Conservation (phyloP, 2,888 invertebrate species). For the Athalia circularis region DNA sequence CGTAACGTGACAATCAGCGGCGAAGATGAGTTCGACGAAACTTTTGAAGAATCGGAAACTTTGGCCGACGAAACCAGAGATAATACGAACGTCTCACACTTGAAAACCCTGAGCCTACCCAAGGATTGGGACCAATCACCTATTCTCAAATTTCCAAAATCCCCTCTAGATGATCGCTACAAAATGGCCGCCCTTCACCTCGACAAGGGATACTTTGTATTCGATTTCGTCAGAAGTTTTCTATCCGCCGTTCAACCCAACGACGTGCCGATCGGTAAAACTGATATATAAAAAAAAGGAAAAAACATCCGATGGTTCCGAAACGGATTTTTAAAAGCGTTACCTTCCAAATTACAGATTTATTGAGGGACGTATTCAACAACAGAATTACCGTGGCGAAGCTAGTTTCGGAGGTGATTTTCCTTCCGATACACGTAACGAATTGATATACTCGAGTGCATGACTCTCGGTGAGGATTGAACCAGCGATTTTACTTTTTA, state of each 20-base stretch:
- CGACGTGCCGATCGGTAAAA: conserved; percentile 81
- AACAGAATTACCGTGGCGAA: conserved; percentile 68
- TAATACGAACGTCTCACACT: conserved; percentile 63
- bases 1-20: conserved; percentile 41
- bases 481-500: conserved; percentile 70
- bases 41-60: conserved; percentile 43
- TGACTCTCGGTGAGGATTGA: not conserved
- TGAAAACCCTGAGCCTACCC: conserved; percentile 59
- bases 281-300: not conserved
- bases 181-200: conserved; percentile 76
- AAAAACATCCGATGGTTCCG: not conserved
- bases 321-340: conserved; percentile 15
- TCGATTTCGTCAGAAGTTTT: conserved; percentile 79
- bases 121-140: conserved; percentile 61
- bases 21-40: conserved; percentile 49
- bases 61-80: conserved; percentile 47
- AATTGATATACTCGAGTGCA: not conserved
- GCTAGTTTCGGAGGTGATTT: conserved; percentile 70
- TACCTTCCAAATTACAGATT: conserved; percentile 63
- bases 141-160: conserved; percentile 67
- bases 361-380: conserved; percentile 71
- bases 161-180: conserved; percentile 61
- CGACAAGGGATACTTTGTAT: conserved; percentile 79
- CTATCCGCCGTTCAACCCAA: conserved; percentile 80
- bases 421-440: not conserved